Evolutionary conservation across 2,888 invertebrate species (phyloP), one percentile per base, ranked within the genome.

Genomic region (Noctua comes): DNA sequence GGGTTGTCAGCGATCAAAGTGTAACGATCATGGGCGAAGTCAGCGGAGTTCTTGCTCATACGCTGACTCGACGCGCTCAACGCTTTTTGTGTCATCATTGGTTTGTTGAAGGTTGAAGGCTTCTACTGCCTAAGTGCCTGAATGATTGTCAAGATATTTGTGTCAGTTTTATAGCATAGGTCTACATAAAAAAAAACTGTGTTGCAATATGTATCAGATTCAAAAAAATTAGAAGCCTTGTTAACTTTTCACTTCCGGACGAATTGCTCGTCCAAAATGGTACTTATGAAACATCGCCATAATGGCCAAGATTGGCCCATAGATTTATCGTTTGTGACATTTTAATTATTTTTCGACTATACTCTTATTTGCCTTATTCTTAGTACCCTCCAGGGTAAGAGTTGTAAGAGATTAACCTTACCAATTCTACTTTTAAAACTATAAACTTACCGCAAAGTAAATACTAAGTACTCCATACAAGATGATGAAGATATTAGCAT

Each of bases 401-500:
- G 6, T 57, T 57, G 13, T 27, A 59, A 59, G n/a, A 11, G 57
- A 5, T 13, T n/a, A 13, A 4, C n/a, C 13, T 57, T 57, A 57
- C 13, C n/a, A n/a, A 57, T n/a, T 57, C n/a, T 13, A 16, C 16
- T n/a, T n/a, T n/a, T n/a, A n/a, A 24, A 59, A 59, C 1, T 31
- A 40, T n/a, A 16, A 16, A 66, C 66, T 66, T 93, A 99, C 99
- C 81, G 99, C 99, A 97, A 99, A 99, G 94, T 99, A 99, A 91
- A 99, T 99, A 94, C 99, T 99, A 65, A 99, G 99, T 24, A 99
- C 98, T 27, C 99, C 99, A 93, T 99, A 99, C 78, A 99, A 97
- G 89, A 99, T 99, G 88, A 99, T 98, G 94, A 99, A 99, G 88
- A 99, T 99, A 94, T 99, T 99, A 57, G 99, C 98, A 93, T 99